Base-by-base conservation (phyloP, 2,888 invertebrate genomes). In the Timema podura region DNA sequence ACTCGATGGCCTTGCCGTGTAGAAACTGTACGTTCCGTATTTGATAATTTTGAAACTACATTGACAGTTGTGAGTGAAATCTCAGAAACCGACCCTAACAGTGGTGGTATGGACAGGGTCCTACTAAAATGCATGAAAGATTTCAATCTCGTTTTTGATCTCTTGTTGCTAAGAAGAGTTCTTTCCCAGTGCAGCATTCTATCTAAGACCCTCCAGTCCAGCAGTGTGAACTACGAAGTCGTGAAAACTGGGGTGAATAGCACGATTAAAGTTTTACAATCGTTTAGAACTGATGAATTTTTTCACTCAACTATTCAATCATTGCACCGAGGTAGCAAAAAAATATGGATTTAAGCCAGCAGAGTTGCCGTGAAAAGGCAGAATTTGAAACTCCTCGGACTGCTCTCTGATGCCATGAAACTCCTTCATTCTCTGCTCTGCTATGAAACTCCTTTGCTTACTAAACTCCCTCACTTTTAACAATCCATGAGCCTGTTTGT, bases 241-340 rank as follows among this genome's bases (percentile, higher is more conserved):
- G 54, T 54, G 6, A 54, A 54, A 54, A 54, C 3, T 54, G 54
- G 3, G 54, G 6, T 16, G 54, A 54, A 54, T 16, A 10, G 6
- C 54, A 54, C 54, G 16, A 54, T 54, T 54, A 16, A 16, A 8
- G 13, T 10, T 54, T 54, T 54, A 7, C 54, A 15, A 15, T 54
- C 8, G 3, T 54, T 54, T 54, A 54, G 1, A 16, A 54, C 54
- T 15, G 54, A 54, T 54, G 54, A 7, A 7, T 7, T 8, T 54
- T 54, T 54, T 54, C 54, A 54, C 54, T 54, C 54, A 54, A 16
- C 54, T 54, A 5, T 11, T 54, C 54, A 54, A 54, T 54, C 54
- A 54, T 16, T 54, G 54, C 54, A 6, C 54, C 16, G 54, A 54
- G n/a, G 54, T 54, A 54, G 8, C 54, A 0, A 6, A 54, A 54